Evolutionary conservation across 2,888 invertebrate species (phyloP).

Genomic region (Drosophila rellima): DNA sequence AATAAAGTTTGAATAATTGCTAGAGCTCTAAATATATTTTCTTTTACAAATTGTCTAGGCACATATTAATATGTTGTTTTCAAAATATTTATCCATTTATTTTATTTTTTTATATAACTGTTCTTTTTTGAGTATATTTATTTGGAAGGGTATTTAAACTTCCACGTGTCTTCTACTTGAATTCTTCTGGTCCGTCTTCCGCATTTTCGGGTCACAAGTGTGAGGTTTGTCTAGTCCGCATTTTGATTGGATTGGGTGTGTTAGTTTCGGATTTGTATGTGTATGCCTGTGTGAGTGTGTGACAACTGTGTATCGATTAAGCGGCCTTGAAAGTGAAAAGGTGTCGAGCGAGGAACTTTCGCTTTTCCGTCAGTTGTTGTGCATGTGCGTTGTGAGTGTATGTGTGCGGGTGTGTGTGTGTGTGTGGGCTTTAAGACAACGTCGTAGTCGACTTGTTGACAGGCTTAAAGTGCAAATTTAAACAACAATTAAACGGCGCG

Average conservation of each 20-base stretch:
- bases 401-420: constrained; percentile 2
- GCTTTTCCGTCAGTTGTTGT: constrained; percentile 42
- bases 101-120: not conserved
- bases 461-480: constrained; percentile 53
- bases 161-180: constrained; percentile 6
- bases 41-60: too few relatives aligned
- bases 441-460: constrained; percentile 30
- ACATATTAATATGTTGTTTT: too few relatives aligned
- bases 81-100: too few relatives aligned
- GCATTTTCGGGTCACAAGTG: constrained; percentile 73
- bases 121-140: not conserved
- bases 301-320: constrained; percentile 69
- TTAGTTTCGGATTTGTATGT: constrained; percentile 45
- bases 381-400: not conserved
- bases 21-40: too few relatives aligned
- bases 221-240: constrained; percentile 51
- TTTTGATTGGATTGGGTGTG: constrained; percentile 56
- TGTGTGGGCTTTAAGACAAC: constrained; percentile 25
- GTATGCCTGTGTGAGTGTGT: constrained; percentile 33
- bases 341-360: constrained; percentile 74
- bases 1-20: too few relatives aligned
- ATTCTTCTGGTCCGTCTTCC: constrained; percentile 60
- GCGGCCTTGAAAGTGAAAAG: constrained; percentile 85
- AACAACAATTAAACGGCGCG: constrained; percentile 63
- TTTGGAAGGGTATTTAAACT: not conserved